Evolutionary conservation across 2,888 invertebrate genomes (phyloP).

Genomic region (Alloscopus bannaensis): DNA sequence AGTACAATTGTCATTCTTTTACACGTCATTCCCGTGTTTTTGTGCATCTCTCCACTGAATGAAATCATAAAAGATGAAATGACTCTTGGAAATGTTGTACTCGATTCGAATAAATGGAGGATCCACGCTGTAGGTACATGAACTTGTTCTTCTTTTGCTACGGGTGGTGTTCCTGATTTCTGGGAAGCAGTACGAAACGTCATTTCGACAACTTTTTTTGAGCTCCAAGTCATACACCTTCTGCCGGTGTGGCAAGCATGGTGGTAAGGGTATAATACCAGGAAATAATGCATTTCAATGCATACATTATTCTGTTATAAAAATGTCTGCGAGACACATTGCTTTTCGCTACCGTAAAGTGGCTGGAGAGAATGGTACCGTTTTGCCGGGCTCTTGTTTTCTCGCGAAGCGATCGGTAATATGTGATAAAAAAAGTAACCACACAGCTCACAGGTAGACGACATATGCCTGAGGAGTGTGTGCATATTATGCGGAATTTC

Average conservation of each 20-base stretch:
- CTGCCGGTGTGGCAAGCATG: background rate
- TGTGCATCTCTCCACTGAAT: background rate
- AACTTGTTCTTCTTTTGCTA: conserved; percentile 17
- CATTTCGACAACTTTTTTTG: conserved; percentile 33
- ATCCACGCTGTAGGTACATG: background rate
- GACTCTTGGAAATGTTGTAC: conserved; percentile 36
- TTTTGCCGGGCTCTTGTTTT: conserved; percentile 7
- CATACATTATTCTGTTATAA: conserved; percentile 49
- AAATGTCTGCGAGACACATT: conserved; percentile 25
- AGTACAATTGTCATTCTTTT: conserved; percentile 52
- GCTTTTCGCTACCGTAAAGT: background rate
- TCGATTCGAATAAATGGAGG: too few species aligned
- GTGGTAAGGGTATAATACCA: conserved; percentile 19
- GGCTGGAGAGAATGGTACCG: background rate
- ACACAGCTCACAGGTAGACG: background rate
- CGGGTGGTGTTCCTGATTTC: conserved; percentile 56
- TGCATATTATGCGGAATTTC: background rate
- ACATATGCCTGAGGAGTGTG: background rate
- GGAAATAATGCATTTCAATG: conserved; percentile 50
- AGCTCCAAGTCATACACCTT: background rate
- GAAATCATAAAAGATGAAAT: conserved; percentile 58
- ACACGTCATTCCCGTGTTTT: conserved; percentile 18
- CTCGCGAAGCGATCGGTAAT: conserved; percentile 40
- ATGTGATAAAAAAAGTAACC: conserved; percentile 36
- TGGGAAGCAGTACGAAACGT: conserved; percentile 35